These are phyloP conservation scores for Osmoderma eremita DNA, from an alignment of 2,888 invertebrate species.

Conservation along the genomic window DNA sequence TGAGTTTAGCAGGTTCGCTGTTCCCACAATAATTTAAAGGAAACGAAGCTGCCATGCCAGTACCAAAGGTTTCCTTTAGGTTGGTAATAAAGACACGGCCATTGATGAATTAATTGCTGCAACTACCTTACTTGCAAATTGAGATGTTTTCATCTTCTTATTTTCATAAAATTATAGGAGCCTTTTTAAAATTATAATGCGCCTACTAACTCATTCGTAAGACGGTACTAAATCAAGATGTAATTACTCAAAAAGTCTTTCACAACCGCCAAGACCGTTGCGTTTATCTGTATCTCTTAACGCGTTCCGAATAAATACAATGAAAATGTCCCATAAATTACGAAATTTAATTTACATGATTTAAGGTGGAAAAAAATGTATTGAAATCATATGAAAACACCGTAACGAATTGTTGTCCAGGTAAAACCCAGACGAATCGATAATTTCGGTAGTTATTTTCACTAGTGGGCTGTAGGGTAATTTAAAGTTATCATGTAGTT, in stretches of 20 bases:
- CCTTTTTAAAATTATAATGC: slow-evolving; percentile 6
- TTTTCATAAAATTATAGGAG: no score
- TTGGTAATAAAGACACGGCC: no score
- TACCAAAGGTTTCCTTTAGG: no score
- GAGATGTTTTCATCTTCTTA: no score
- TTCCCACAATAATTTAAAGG: no score
- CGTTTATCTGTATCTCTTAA: slow-evolving; percentile 11
- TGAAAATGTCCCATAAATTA: slow-evolving; percentile 21
- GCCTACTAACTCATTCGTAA: slow-evolving; percentile 13
- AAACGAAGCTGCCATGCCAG: no score
- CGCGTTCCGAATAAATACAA: slow-evolving; percentile 26
- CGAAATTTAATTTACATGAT: slow-evolving; percentile 35
- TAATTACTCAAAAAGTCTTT: slow-evolving; percentile 11
- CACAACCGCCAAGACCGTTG: neutral
- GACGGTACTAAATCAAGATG: slow-evolving; percentile 15
- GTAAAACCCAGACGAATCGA: slow-evolving; percentile 35
- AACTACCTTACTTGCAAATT: no score
- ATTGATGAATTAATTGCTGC: no score
- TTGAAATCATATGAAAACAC: slow-evolving; percentile 17
- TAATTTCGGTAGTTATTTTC: slow-evolving; percentile 35
- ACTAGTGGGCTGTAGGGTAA: slow-evolving; percentile 25
- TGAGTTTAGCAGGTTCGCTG: no score
- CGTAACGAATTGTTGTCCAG: slow-evolving; percentile 33
- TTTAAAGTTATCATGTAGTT: slow-evolving; percentile 28
- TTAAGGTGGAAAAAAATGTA: slow-evolving; percentile 1